Conservation (phyloP, 92 coral and sea anemone genomes). For the Siderastrea siderea region DNA sequence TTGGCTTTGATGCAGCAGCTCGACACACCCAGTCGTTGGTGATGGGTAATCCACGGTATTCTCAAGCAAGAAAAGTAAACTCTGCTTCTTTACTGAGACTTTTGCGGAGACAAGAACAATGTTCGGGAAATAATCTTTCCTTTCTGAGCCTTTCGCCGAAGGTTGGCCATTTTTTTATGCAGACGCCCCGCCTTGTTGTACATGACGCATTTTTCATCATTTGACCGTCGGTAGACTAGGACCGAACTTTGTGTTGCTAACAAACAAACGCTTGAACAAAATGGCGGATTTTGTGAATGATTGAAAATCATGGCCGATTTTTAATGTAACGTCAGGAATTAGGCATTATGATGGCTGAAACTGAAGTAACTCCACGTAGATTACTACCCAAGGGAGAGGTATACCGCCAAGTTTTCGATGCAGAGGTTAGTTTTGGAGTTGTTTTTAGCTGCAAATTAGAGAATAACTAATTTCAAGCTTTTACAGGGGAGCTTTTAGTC, state of each 20-base stretch:
- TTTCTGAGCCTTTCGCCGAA: neutral
- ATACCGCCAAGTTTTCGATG: constrained; percentile 94
- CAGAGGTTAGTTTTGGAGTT: constrained; percentile 79
- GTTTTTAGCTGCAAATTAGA: neutral
- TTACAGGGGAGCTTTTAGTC: too few species aligned
- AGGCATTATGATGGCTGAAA: constrained; percentile 76
- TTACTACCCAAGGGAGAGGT: constrained; percentile 86
- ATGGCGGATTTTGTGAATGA: constrained; percentile 76
- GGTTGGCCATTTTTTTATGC: too few species aligned
- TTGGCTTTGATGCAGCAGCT: too few species aligned
- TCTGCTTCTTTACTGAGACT: too few species aligned
- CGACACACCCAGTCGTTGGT: too few species aligned
- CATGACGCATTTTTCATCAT: too few species aligned
- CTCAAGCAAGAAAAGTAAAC: too few species aligned
- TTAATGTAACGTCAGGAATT: neutral
- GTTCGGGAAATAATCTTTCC: too few species aligned
- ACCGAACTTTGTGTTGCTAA: constrained; percentile 50
- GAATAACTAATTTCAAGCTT: too few species aligned
- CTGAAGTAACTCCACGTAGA: constrained; percentile 77
- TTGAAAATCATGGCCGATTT: neutral
- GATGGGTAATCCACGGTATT: too few species aligned
- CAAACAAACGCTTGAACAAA: constrained; percentile 69
- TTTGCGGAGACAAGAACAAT: too few species aligned
- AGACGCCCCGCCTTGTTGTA: too few species aligned
- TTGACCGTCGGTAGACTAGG: constrained; percentile 18